Percentiles rank a stretch among this genome's conserved stretches.
Evolutionary conservation across 2,797 vertebrate genomes (phyloP).

Genomic region (Amazona finschi): DNA sequence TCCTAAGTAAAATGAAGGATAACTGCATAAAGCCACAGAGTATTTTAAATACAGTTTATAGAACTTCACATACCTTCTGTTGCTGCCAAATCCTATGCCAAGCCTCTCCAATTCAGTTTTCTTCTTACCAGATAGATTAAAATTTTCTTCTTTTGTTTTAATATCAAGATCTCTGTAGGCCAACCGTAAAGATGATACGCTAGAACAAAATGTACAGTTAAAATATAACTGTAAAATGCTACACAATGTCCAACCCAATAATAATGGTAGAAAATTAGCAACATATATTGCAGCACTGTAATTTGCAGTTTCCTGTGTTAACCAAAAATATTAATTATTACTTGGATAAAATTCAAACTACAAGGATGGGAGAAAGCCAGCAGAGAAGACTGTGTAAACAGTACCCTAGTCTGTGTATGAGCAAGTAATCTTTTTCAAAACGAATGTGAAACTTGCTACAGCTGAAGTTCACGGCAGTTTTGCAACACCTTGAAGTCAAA

Average conservation of each 20-base stretch:
- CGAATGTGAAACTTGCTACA: not conserved
- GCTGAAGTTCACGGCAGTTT: not conserved
- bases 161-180: constrained; percentile 90
- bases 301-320: not conserved
- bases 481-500: not conserved
- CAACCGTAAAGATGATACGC: constrained; percentile 82
- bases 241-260: not conserved
- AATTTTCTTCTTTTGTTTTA: constrained; percentile 82
- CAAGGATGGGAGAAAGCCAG: not conserved
- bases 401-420: not conserved
- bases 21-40: not conserved
- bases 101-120: constrained; percentile 89
- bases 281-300: not conserved
- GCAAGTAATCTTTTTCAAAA: not conserved
- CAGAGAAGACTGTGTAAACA: not conserved
- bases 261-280: not conserved
- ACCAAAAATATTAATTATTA: not conserved
- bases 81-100: constrained; percentile 89
- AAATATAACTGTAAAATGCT: not conserved
- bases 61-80: constrained; percentile 77
- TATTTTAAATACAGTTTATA: not conserved
- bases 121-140: constrained; percentile 81
- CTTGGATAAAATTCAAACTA: not conserved
- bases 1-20: not conserved
- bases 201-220: constrained; percentile 28